phyloP scores from a whole-genome alignment of 2,888 invertebrate genomes.

The Platynereis dumerilii region DNA sequence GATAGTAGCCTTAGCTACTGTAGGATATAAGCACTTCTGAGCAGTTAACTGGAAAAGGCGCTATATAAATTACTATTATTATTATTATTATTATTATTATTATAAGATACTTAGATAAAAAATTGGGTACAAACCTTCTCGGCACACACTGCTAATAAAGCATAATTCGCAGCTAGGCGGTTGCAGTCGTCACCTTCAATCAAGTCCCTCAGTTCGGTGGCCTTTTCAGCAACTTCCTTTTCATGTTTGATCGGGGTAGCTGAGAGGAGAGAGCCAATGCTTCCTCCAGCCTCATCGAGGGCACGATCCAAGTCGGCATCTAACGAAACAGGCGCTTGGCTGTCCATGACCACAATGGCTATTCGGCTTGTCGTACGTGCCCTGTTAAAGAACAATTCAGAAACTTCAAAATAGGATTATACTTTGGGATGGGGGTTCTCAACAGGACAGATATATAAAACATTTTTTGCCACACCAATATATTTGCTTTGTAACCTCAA shows the following conservation, averaged over 20 bases:
- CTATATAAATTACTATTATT: too few species aligned
- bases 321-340: neutral
- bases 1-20: too few species aligned
- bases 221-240: neutral
- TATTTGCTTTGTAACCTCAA: too few species aligned
- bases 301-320: neutral
- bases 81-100: too few species aligned
- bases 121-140: neutral
- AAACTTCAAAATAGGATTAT: too few species aligned
- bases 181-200: neutral
- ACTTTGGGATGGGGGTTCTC: too few species aligned
- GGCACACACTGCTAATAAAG: neutral
- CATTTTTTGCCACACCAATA: too few species aligned
- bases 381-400: neutral
- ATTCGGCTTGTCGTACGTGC: neutral
- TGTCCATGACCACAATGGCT: neutral
- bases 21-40: too few species aligned
- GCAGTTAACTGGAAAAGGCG: too few species aligned
- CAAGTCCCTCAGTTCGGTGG: neutral
- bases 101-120: neutral
- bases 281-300: neutral
- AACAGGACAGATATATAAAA: too few species aligned
- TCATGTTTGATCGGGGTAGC: neutral
- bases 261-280: neutral
- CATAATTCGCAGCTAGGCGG: neutral